Evolutionary conservation across 2,113 vertebrate genomes (phyloP).

Genomic region (Silurus glanis): DNA sequence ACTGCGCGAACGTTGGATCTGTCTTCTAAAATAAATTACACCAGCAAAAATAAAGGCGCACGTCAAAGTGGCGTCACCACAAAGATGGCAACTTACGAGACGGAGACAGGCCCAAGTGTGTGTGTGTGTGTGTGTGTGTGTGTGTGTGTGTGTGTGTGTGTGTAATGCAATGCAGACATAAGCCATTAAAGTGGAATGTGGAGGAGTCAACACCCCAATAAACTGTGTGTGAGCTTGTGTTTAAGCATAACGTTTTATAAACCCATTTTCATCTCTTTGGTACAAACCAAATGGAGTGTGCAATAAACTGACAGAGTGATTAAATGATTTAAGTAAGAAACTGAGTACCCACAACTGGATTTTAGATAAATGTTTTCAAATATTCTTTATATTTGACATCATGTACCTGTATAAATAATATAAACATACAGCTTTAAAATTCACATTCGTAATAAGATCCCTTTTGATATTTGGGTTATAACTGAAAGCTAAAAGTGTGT

Average conservation of each 20-base stretch:
- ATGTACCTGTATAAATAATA: too few relatives aligned
- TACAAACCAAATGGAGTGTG: slow-evolving; percentile 32
- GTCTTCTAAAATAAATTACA: slow-evolving; percentile 68
- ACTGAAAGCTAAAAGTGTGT: not conserved
- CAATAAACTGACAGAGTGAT: not conserved
- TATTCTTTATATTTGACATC: not conserved
- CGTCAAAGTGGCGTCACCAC: slow-evolving; percentile 76
- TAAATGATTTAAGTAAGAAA: not conserved
- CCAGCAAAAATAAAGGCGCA: slow-evolving; percentile 71
- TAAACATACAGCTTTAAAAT: too few relatives aligned
- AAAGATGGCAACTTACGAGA: slow-evolving; percentile 71
- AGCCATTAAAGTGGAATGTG: slow-evolving; percentile 63
- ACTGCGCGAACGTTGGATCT: slow-evolving; percentile 65
- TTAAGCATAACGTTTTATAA: slow-evolving; percentile 6
- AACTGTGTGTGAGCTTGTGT: slow-evolving; percentile 44
- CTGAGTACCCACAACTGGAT: too few relatives aligned
- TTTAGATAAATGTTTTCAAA: not conserved
- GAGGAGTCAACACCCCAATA: slow-evolving; percentile 66
- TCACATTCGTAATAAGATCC: too few relatives aligned
- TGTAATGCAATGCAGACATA: slow-evolving; percentile 72
- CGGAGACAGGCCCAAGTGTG: slow-evolving; percentile 57
- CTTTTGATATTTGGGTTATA: not conserved
- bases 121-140: slow-evolving; percentile 65
- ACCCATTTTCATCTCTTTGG: slow-evolving; percentile 34
- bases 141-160: slow-evolving; percentile 42